Base-by-base conservation (phyloP, 2,888 invertebrate species). In the Blastobasis lacticolella region DNA sequence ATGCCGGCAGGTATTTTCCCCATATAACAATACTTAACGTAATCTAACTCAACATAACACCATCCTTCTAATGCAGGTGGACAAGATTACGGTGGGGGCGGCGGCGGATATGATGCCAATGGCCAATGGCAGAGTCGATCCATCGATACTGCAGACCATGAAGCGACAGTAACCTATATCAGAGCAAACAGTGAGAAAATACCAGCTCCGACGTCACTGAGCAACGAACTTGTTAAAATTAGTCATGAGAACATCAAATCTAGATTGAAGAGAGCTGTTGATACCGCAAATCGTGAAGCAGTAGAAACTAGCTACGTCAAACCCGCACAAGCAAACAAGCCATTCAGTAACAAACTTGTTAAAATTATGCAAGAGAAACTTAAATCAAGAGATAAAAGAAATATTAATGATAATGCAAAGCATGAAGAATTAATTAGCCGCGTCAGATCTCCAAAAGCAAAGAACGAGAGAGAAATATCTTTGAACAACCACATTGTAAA, bases 41-140 rank as follows among this genome's bases (percentile, higher is more conserved):
- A 23, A 23, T 23, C 23, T 3, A 23, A 23, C 23, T 23, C 23
- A 23, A 23, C 23, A 23, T 23, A 23, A 23, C 23, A 23, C 23
- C 23, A 23, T 23, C 23, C 23, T 69, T 66, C 54, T 45, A 61
- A 63, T 64, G 48, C 71, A 82, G 83, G 83, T 77, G 80, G 79
- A 46, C 84, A 83, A 72, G 88, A 78, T 66, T 85, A 74, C 48
- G 75, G 72, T 1, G 78, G 79, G 4, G 81, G 82, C 0, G 81
- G 75, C 4, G 81, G 87, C 0, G 78, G 81, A 6, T 87, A 88
- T 61, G 87, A 88, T 51, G 78, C 84, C 4, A 87, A 87, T 46
- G 86, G 81, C 23, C 88, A 88, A 64, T 88, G 87, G 88, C 87
- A 84, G 62, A 86, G 85, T 60, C 66, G 87, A 64, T 81, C 81